Base-by-base conservation (phyloP, 2,888 invertebrate genomes). In the Acrobasis repandana region DNA sequence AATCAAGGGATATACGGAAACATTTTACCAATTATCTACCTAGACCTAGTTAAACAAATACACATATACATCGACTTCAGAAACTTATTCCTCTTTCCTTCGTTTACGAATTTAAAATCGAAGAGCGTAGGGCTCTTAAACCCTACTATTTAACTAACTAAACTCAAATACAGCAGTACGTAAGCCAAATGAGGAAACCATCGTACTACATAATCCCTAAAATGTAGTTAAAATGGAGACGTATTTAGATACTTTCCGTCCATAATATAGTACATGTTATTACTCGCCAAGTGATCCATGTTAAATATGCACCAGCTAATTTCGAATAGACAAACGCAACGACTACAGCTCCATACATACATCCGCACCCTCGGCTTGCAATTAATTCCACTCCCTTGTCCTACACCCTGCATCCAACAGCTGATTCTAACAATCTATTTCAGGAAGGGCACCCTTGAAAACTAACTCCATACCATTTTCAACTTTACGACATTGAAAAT, bases 351-450 rank as follows among this genome's bases (percentile, higher is more conserved):
- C 48, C 36, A 34, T 58, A 28, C 57, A 58, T 48, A 48, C 54
- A 14, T 16, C 14, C 54, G 8, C 46, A 49, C 60, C 52, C 52
- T 54, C 33, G 28, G 6, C 28, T 28, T 43, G 52, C 46, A 52
- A 60, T 52, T 52, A 52, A 46, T 52, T 20, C 50, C 28, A 28
- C 28, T 28, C 28, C 28, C 28, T 28, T 6, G 28, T 8, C 28
- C 28, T 43, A 56, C 56, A 46, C 59, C 51, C 51, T 49, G 34
- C 36, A 33, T 36, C 49, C 16, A 59, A 60, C 60, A 60, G 60
- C 60, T 60, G 60, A 60, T 60, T 60, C 52, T 20, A 49, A 49
- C 60, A 52, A 46, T 52, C 60, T 60, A 60, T 60, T 52, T 58
- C 52, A 33, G 43, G 46, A 36, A 38, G 11, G 33, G 3, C 60